Conservation (phyloP, 2,888 invertebrate genomes). For the Adelphocoris suturalis region DNA sequence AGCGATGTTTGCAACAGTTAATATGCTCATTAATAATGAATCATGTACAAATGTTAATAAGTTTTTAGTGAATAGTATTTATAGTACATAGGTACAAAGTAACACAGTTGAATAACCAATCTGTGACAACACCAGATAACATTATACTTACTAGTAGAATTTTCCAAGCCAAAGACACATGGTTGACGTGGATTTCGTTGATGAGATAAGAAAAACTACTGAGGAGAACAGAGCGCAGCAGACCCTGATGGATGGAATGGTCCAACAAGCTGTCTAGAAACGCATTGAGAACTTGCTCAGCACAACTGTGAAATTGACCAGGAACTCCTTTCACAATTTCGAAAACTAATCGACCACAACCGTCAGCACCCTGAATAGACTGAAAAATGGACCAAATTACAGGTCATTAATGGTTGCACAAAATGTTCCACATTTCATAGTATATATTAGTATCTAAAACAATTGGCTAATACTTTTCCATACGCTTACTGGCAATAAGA, state of each 20-base stretch:
- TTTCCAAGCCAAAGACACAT: constrained; percentile 85
- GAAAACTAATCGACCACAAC: constrained; percentile 92
- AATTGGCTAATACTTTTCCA: too few species aligned
- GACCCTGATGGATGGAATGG: constrained; percentile 80
- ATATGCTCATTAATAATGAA: too few species aligned
- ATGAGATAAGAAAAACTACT: constrained; percentile 84
- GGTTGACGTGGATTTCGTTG: constrained; percentile 83
- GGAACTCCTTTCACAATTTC: constrained; percentile 91
- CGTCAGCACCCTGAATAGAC: constrained; percentile 84
- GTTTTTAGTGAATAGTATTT: too few species aligned
- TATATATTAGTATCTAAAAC: too few species aligned
- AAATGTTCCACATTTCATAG: too few species aligned
- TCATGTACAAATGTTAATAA: too few species aligned
- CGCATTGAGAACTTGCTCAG: constrained; percentile 85
- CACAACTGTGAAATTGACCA: constrained; percentile 91
- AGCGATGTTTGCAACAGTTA: too few species aligned
- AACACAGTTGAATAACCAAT: too few species aligned
- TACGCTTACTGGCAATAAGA: too few species aligned
- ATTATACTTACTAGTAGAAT: constrained; percentile 79
- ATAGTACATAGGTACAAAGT: too few species aligned
- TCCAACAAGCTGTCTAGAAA: constrained; percentile 83
- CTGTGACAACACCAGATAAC: too few species aligned
- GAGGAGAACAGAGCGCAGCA: constrained; percentile 84
- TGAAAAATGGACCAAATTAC: not conserved
- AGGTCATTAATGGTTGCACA: too few species aligned